Evolutionary conservation across 2,113 vertebrate species (phyloP).

Genomic region (Charadrius vociferus): DNA sequence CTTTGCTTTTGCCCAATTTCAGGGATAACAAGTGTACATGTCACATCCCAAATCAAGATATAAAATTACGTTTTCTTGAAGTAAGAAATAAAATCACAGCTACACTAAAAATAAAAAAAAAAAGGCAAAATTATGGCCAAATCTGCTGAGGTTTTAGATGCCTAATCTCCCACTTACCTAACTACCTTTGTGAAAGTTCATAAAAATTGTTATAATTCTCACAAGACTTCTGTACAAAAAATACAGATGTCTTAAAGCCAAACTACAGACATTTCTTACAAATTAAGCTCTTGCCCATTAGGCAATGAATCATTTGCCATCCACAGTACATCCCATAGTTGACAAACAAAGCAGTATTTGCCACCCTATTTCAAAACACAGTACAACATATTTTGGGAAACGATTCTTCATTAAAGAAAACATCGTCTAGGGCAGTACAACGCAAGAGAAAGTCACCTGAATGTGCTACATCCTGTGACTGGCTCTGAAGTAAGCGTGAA

Average conservation of each 20-base stretch:
- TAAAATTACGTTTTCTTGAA: background rate
- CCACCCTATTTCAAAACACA: background rate
- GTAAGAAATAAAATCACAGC: background rate
- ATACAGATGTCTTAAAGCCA: background rate
- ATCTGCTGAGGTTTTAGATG: background rate
- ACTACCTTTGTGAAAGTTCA: background rate
- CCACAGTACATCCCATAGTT: background rate
- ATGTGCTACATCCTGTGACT: background rate
- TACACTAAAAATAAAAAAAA: background rate
- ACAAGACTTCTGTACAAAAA: background rate
- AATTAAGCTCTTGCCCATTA: background rate
- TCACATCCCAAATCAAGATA: background rate
- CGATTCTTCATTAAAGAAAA: background rate
- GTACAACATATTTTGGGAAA: background rate
- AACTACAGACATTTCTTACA: background rate
- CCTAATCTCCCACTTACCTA: background rate
- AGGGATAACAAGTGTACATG: background rate
- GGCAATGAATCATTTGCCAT: background rate
- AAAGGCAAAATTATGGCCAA: background rate
- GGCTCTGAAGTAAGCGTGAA: background rate
- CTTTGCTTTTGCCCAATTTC: background rate
- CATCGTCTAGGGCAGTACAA: background rate
- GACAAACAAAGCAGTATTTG: conserved; percentile 19
- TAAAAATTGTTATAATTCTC: background rate
- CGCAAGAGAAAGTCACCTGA: background rate